Evolutionary conservation across 1,140 invertebrate species (phyloP).

Genomic region (Drosophila punjabiensis): DNA sequence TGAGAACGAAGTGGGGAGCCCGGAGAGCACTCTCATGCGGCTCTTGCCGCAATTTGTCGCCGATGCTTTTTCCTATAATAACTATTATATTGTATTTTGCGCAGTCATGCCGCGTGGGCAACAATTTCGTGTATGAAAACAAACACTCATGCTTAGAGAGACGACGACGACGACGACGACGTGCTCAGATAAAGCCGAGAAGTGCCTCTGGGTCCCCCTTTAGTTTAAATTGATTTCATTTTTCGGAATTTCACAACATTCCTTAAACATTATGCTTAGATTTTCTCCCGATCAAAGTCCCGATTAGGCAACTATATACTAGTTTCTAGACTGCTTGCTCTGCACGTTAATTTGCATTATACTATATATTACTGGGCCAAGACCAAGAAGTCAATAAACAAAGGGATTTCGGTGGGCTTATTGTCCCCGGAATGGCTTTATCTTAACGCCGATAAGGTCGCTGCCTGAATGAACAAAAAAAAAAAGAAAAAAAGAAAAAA

Average conservation of each 20-base stretch:
- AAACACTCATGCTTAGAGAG: constrained; percentile 6
- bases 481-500: not conserved
- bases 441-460: constrained; percentile 26
- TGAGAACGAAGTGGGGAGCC: constrained; percentile 4
- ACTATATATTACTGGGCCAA: not conserved
- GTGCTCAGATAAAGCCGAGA: constrained; percentile 16
- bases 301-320: not conserved
- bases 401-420: constrained; percentile 29
- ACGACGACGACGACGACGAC: constrained; percentile 3
- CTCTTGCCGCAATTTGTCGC: constrained; percentile 35
- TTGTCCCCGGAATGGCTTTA: constrained; percentile 10
- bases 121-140: constrained; percentile 29
- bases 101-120: constrained; percentile 65
- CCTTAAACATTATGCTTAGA: not conserved
- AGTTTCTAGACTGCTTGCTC: too few relatives aligned
- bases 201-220: not conserved
- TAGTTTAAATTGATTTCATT: constrained; percentile 1
- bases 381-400: constrained; percentile 23
- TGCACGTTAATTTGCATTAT: constrained; percentile 10
- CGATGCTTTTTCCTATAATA: constrained; percentile 16
- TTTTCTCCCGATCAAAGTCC: not conserved
- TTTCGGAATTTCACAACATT: constrained; percentile 29
- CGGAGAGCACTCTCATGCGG: too few relatives aligned
- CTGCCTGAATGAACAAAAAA: not conserved
- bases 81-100: constrained; percentile 41